These are phyloP conservation scores for Anticlea derivata DNA, from an alignment of 2,888 invertebrate species.

Conservation along the genomic window DNA sequence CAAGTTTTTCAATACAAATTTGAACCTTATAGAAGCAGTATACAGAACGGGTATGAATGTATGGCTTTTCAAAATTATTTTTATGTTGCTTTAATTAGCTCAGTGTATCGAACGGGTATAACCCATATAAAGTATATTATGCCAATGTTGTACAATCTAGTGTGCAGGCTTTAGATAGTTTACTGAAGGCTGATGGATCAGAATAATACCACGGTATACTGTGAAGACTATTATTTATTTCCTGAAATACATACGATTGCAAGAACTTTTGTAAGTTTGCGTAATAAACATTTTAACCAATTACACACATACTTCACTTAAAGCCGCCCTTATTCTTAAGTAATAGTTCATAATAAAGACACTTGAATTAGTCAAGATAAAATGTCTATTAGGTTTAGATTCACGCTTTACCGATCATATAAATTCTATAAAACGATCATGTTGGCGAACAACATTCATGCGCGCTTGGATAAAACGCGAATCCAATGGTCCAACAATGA, in stretches of 20 bases:
- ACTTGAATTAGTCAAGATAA: slow-evolving; percentile 8
- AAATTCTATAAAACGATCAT: background rate
- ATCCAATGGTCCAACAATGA: slow-evolving; percentile 1
- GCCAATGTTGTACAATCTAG: background rate
- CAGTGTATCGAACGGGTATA: too few relatives aligned
- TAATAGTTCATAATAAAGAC: slow-evolving; percentile 8
- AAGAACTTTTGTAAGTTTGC: slow-evolving; percentile 47
- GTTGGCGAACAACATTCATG: background rate
- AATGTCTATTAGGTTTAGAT: slow-evolving; percentile 1
- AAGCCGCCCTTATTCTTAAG: slow-evolving; percentile 6
- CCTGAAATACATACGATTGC: slow-evolving; percentile 53
- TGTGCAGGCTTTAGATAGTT: slow-evolving; percentile 17
- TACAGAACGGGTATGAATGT: too few relatives aligned
- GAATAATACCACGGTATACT: slow-evolving; percentile 48
- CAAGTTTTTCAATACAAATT: too few relatives aligned
- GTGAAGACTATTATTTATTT: slow-evolving; percentile 59
- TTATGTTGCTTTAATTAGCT: too few relatives aligned
- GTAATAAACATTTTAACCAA: slow-evolving; percentile 51
- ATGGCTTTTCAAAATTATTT: too few relatives aligned
- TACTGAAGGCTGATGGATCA: slow-evolving; percentile 49
- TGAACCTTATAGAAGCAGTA: too few relatives aligned
- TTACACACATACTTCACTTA: slow-evolving; percentile 26
- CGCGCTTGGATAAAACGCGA: background rate
- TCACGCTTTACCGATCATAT: slow-evolving; percentile 1
- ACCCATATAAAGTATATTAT: slow-evolving; percentile 1